Evolutionary conservation across 2,888 invertebrate genomes (phyloP).

Genomic region (Drosophila mimica): DNA sequence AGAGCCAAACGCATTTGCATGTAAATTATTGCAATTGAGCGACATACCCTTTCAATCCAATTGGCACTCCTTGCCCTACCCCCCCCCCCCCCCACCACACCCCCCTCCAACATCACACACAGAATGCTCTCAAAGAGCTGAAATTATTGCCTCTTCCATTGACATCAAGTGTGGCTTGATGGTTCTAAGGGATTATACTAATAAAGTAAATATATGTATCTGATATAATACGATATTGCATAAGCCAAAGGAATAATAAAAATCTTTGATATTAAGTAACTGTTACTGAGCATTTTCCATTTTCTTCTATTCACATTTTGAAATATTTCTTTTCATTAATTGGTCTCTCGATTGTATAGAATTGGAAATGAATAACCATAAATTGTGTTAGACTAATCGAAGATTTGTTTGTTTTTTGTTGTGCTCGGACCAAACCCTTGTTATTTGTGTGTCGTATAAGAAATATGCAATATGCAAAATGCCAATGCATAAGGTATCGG

Average conservation of each 20-base stretch:
- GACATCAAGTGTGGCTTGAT: conserved; percentile 34
- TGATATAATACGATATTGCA: not conserved
- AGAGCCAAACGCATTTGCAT: conserved; percentile 72
- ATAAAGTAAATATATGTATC: not conserved
- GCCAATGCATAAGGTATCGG: conserved; percentile 35
- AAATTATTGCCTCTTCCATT: conserved; percentile 52
- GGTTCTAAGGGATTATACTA: conserved; percentile 1
- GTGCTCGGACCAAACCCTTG: conserved; percentile 29
- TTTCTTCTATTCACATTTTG: conserved; percentile 8
- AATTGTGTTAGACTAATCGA: conserved; percentile 55
- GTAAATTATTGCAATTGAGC: conserved; percentile 69
- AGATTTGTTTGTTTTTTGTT: conserved; percentile 39
- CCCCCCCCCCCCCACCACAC: not conserved
- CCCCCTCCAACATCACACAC: too few species aligned
- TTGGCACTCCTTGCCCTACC: not conserved
- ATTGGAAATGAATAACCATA: conserved; percentile 54
- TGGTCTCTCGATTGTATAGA: conserved; percentile 42
- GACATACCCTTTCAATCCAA: conserved; percentile 9
- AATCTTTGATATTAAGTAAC: not conserved
- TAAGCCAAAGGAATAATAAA: not conserved
- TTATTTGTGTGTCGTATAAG: conserved; percentile 41
- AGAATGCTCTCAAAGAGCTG: conserved; percentile 9
- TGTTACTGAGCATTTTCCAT: not conserved
- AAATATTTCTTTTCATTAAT: conserved; percentile 31
- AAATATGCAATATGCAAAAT: conserved; percentile 35